Evolutionary conservation across 1,140 invertebrate species (phyloP).

Genomic region (Diorhabda sublineata): DNA sequence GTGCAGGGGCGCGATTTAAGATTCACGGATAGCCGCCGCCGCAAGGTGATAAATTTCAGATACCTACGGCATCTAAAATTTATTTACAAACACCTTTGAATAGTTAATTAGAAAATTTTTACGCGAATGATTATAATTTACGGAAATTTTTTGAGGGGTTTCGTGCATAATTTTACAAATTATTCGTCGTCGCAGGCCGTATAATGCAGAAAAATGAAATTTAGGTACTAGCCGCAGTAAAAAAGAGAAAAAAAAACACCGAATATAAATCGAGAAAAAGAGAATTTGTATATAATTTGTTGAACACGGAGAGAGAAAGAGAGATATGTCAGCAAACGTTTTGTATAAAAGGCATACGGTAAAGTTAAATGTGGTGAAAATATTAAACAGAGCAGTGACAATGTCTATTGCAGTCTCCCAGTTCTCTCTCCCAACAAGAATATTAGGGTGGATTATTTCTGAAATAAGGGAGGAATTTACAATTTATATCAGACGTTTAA

Average conservation of each 20-base stretch:
- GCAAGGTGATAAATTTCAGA: conserved; percentile 21
- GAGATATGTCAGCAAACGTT: conserved; percentile 19
- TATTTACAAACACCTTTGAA: conserved; percentile 23
- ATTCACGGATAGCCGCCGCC: conserved; percentile 21
- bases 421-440: conserved; percentile 20
- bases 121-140: background rate
- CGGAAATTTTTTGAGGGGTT: background rate
- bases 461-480: conserved; percentile 22
- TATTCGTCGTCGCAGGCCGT: too few species aligned
- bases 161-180: background rate
- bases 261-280: conserved; percentile 4
- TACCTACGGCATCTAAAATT: conserved; percentile 5
- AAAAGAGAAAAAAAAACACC: background rate
- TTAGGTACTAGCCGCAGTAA: background rate
- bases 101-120: conserved; percentile 18
- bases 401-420: conserved; percentile 28
- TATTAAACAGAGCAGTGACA: conserved; percentile 32
- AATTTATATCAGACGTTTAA: conserved; percentile 24
- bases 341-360: conserved; percentile 27
- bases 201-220: background rate
- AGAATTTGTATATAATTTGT: conserved; percentile 18
- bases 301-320: conserved; percentile 17
- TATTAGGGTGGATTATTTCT: conserved; percentile 23
- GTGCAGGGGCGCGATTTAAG: conserved; percentile 30
- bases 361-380: conserved; percentile 39